phyloP scores from a whole-genome alignment of 2,113 vertebrate genomes.

The Prolemur simus region DNA sequence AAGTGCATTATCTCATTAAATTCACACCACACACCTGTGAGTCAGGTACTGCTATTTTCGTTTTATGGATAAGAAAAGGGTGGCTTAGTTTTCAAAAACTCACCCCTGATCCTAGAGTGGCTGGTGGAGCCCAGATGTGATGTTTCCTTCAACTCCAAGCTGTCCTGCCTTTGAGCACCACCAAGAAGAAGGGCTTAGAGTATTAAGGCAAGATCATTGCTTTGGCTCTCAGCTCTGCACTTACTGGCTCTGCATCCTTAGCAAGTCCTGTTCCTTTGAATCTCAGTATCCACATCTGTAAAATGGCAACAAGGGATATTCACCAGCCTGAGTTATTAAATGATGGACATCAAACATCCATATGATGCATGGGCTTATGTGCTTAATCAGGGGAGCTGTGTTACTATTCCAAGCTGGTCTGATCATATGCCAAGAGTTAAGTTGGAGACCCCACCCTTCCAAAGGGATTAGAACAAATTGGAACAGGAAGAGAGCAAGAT shows the following conservation, averaged over 20 bases:
- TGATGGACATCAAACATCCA: rapidly evolving
- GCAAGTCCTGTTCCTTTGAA: too few relatives aligned
- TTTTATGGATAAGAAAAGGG: neutral
- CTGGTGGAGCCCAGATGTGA: neutral
- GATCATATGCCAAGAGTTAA: too few relatives aligned
- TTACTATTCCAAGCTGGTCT: too few relatives aligned
- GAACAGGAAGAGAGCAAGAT: neutral
- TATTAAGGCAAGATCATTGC: neutral
- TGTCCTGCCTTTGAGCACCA: neutral
- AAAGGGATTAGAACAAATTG: neutral
- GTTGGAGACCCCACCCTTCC: neutral
- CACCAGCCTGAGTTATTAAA: rapidly evolving
- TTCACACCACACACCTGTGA: neutral
- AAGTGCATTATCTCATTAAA: neutral
- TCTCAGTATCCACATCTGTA: neutral
- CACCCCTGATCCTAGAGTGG: rapidly evolving
- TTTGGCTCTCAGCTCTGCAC: neutral
- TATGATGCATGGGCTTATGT: rapidly evolving
- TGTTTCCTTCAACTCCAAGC: neutral
- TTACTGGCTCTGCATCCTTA: neutral
- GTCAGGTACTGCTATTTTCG: neutral
- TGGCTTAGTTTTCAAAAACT: neutral
- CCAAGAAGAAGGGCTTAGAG: neutral
- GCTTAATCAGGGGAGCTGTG: neutral
- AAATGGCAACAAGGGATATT: neutral